phyloP scores from a whole-genome alignment of 2,888 invertebrate genomes.

The Drosophila birchii region DNA sequence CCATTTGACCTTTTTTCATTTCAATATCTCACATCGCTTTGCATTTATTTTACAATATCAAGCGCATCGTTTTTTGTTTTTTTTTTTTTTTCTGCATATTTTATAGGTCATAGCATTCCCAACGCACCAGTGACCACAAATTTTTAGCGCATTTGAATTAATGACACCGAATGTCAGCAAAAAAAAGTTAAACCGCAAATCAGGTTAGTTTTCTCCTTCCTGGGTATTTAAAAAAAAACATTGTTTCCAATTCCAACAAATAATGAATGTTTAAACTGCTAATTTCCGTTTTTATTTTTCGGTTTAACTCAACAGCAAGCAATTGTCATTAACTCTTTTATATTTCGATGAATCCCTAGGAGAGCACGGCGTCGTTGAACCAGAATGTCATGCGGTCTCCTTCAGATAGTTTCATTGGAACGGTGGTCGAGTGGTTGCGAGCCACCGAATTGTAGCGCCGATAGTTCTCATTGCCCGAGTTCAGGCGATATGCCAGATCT shows the following conservation, averaged over 20 bases:
- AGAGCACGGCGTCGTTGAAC: constrained; percentile 63
- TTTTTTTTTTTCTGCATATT: constrained; percentile 57
- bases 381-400: constrained; percentile 65
- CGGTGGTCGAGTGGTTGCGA: constrained; percentile 30
- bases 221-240: neutral
- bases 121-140: constrained; percentile 58
- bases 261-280: constrained; percentile 15
- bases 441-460: constrained; percentile 51
- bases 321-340: neutral
- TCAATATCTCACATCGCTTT: neutral
- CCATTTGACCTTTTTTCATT: neutral
- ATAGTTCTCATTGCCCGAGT: constrained; percentile 59
- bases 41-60: constrained; percentile 23
- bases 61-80: constrained; percentile 30
- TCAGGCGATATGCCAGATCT: constrained; percentile 48
- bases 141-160: constrained; percentile 68
- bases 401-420: constrained; percentile 39
- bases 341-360: constrained; percentile 25
- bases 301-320: constrained; percentile 6
- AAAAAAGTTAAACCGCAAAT: constrained; percentile 70
- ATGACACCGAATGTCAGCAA: constrained; percentile 65
- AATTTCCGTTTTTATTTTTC: constrained; percentile 20
- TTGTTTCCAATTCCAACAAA: neutral
- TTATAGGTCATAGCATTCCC: constrained; percentile 49
- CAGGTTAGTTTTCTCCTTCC: constrained; percentile 45